Percentiles rank a stretch among this genome's conserved stretches.
phyloP scores from a whole-genome alignment of 2,888 invertebrate genomes.

The Pherbina coryleti region DNA sequence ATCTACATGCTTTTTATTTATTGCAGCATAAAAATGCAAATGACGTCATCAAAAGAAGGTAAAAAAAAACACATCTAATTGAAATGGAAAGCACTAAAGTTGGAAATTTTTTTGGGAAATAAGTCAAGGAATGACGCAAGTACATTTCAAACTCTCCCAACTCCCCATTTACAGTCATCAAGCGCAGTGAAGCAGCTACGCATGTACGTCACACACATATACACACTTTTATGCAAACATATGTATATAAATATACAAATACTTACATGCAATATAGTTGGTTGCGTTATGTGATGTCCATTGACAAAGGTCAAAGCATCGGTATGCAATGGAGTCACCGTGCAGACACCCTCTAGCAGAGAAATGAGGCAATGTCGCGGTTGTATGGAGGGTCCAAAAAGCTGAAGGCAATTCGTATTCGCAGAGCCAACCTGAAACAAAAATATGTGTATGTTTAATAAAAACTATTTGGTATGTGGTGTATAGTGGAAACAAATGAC shows the following conservation, averaged over 20 bases:
- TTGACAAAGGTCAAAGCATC: slow-evolving; percentile 97
- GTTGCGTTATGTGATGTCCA: slow-evolving; percentile 90
- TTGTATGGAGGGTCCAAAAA: slow-evolving; percentile 92
- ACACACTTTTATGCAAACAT: neutral
- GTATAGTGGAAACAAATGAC: neutral
- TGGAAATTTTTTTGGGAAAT: too few relatives aligned
- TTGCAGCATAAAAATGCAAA: neutral
- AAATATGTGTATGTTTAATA: neutral
- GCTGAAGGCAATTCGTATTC: slow-evolving; percentile 83
- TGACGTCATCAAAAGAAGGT: neutral
- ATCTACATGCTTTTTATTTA: too few relatives aligned
- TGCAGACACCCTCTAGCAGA: slow-evolving; percentile 91
- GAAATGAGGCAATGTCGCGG: slow-evolving; percentile 96
- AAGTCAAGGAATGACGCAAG: too few relatives aligned
- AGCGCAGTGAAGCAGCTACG: neutral
- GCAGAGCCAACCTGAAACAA: slow-evolving; percentile 76
- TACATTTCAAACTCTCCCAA: too few relatives aligned
- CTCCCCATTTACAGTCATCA: neutral
- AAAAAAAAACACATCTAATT: neutral
- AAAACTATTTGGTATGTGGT: too few relatives aligned
- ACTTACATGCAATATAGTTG: slow-evolving; percentile 87
- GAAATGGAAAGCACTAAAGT: neutral
- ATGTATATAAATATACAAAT: neutral
- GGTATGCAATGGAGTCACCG: slow-evolving; percentile 91
- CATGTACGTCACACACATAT: neutral